Evolutionary conservation across 1,140 invertebrate species (phyloP).

Genomic region (Thaumatotibia leucotreta): DNA sequence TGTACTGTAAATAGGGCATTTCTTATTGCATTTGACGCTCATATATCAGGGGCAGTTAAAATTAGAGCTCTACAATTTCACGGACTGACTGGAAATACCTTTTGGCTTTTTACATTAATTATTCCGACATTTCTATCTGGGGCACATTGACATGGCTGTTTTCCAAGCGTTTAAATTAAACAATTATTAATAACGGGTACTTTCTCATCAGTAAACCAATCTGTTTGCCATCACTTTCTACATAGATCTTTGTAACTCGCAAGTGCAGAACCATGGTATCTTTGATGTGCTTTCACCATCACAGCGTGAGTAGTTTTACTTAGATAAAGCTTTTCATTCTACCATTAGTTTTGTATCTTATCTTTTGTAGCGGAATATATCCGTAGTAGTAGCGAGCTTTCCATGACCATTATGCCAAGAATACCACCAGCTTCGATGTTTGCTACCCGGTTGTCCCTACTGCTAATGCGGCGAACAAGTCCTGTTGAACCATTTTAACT

Average conservation of each 20-base stretch:
- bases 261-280: neutral
- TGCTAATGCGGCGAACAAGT: neutral
- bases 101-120: slow-evolving; percentile 2
- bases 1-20: neutral
- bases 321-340: neutral
- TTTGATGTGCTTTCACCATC: neutral
- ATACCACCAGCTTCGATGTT: neutral
- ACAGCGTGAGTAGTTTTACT: neutral
- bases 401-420: neutral
- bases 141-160: neutral
- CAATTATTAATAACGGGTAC: neutral
- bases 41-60: slow-evolving; percentile 10
- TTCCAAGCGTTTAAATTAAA: neutral
- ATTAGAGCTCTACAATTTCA: slow-evolving; percentile 11
- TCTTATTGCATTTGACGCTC: neutral
- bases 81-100: neutral
- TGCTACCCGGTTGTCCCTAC: neutral
- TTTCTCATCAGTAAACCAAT: slow-evolving; percentile 13
- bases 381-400: neutral
- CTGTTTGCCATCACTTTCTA: neutral
- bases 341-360: neutral
- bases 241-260: neutral
- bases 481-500: neutral
- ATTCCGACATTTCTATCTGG: neutral
- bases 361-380: neutral